Evolutionary conservation across 2,113 vertebrate genomes (phyloP).

Genomic region (Pomatostomus ruficeps): DNA sequence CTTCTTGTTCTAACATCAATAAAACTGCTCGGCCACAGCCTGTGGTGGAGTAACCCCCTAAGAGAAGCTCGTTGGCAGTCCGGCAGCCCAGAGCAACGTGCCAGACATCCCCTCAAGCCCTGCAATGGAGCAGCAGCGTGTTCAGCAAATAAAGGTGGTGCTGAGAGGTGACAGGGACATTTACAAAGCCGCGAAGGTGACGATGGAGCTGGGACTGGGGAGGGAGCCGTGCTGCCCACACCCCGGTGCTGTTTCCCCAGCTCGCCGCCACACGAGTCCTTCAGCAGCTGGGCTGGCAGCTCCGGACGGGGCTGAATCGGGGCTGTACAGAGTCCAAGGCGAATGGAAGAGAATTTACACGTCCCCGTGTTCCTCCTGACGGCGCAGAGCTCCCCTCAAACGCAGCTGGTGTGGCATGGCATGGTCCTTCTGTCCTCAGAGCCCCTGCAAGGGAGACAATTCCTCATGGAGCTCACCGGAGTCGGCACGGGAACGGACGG

Average conservation of each 20-base stretch:
- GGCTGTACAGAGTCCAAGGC: slow-evolving; percentile 53
- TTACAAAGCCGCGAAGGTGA: slow-evolving; percentile 38
- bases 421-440: neutral
- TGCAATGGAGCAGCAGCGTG: slow-evolving; percentile 6
- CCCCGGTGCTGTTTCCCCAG: neutral
- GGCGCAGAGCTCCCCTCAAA: slow-evolving; percentile 34
- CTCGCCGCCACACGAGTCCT: slow-evolving; percentile 37
- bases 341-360: slow-evolving; percentile 45
- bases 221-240: neutral
- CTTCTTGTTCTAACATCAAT: neutral
- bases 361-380: neutral
- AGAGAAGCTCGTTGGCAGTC: neutral
- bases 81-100: neutral
- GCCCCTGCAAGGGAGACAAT: slow-evolving; percentile 44
- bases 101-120: neutral
- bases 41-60: neutral
- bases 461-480: neutral
- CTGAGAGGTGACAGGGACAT: slow-evolving; percentile 14
- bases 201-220: neutral
- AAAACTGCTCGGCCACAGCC: neutral
- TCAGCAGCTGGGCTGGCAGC: slow-evolving; percentile 8
- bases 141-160: slow-evolving; percentile 27
- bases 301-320: slow-evolving; percentile 17
- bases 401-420: neutral
- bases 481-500: neutral